Evolutionary conservation across 2,888 invertebrate genomes (phyloP).

Genomic region (Drosophila paracracens): DNA sequence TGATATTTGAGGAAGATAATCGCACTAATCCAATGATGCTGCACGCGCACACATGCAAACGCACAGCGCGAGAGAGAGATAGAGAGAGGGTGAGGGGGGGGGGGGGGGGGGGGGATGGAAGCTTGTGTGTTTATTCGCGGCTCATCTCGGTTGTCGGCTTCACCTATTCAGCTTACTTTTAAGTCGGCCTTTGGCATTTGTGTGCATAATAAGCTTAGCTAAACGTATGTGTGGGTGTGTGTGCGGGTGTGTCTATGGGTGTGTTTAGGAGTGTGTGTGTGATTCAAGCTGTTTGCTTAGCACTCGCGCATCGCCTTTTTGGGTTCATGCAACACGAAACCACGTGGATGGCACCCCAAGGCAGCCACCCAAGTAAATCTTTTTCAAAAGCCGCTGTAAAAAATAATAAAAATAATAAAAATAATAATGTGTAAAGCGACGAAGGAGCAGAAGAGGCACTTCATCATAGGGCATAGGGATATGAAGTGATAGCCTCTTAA

Average conservation of each 20-base stretch:
- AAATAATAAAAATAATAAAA: slow-evolving; percentile 11
- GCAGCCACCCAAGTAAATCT: slow-evolving; percentile 45
- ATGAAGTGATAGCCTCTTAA: slow-evolving; percentile 33
- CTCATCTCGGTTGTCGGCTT: slow-evolving; percentile 39
- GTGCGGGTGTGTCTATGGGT: not conserved
- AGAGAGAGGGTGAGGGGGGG: too few species aligned
- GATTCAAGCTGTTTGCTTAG: slow-evolving; percentile 57
- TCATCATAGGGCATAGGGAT: slow-evolving; percentile 1
- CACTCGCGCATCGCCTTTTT: slow-evolving; percentile 50
- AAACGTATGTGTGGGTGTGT: slow-evolving; percentile 18
- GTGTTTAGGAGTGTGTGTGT: slow-evolving; percentile 16
- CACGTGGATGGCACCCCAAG: slow-evolving; percentile 45
- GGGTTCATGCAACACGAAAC: slow-evolving; percentile 51
- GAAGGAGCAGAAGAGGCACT: not conserved
- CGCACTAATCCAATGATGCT: slow-evolving; percentile 70
- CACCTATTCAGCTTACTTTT: slow-evolving; percentile 51
- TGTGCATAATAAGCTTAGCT: slow-evolving; percentile 67
- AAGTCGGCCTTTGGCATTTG: slow-evolving; percentile 62
- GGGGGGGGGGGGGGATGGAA: too few species aligned
- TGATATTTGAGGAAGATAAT: slow-evolving; percentile 77
- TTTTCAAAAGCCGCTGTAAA: slow-evolving; percentile 24
- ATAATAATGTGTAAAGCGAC: slow-evolving; percentile 19
- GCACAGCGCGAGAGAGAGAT: not conserved
- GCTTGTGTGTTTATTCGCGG: slow-evolving; percentile 21
- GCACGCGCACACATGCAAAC: slow-evolving; percentile 24